Base-by-base conservation (phyloP, 2,888 invertebrate genomes). In the Syritta pipiens region DNA sequence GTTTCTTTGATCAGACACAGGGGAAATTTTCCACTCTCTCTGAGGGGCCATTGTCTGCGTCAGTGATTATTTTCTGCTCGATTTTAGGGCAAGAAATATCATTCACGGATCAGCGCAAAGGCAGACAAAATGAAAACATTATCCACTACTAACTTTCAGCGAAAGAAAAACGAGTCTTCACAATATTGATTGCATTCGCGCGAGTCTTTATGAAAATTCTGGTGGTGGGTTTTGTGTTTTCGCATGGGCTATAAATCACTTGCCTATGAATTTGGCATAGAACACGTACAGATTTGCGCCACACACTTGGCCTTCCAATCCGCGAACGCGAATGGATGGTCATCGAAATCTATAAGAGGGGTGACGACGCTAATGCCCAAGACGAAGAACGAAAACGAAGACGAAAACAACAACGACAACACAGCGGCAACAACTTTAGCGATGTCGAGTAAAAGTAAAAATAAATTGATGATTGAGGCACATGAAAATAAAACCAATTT, bases 221-320 rank as follows among this genome's bases (percentile, higher is more conserved):
- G 60, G 24, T 71, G 76, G 71, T 65, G 46, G 71, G 9, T 71
- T 69, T 57, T 19, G 12, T n/a, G n/a, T n/a, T 22, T 75, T 69
- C 28, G 35, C 20, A 51, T 14, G 12, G 14, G 14, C 28, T 46
- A 51, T 77, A 77, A 71, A 76, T 69, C 48, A 59, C 65, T 19
- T 26, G 60, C 40, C 53, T 67, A 32, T 68, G 48, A 68, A 57
- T 74, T 62, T 74, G 67, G 68, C 79, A 67, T 32, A 79, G 42
- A 74, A 74, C 51, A 67, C 49, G 55, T 55, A 51, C 55, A 74
- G 42, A 62, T 79, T 79, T 62, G 49, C 67, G 65, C 48, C 55
- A 74, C 69, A 74, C 79, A 68, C 79, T 79, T 79, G 79, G 67
- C 79, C 79, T 79, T 79, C 62, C 26, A 40, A n/a, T n/a, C n/a